Evolutionary conservation across 2,113 vertebrate species (phyloP), one percentile per base, ranked within the genome.

Genomic region (Ornithorhynchus anatinus): DNA sequence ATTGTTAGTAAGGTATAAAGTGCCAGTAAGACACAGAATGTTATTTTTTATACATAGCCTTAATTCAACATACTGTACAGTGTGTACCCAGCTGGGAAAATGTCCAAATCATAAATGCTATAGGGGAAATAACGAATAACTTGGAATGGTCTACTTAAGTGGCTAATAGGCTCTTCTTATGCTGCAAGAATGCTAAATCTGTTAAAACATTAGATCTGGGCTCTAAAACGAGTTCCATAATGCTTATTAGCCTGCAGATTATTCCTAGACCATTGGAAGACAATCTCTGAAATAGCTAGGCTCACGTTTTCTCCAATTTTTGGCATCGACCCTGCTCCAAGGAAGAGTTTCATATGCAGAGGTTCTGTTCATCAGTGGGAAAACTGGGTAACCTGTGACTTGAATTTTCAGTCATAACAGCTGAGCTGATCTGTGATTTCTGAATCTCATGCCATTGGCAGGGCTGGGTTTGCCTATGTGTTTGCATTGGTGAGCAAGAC

Each of bases 361-460:
- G 77, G 62, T 77, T 58, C 77, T 43, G 85, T 44, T 64, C 84
- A 44, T 58, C 71, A 66, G 77, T 63, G 78, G 5, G 81, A 79
- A 80, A 84, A 84, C 82, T 62, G 82, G 89, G 77, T 73, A 77
- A 39, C 80, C 77, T 79, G 79, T 32, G 73, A 84, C 72, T 66
- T 23, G 29, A 86, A 79, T 86, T 89, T 86, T 87, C 72, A 81
- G 85, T 80, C 69, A 57, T 57, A 79, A 84, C 87, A 88, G 86
- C 87, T 86, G 87, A 86, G 71, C 67, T 42, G 77, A 84, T 77
- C 85, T 86, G 86, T 61, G 84, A 88, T 82, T 88, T 75, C 64
- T 84, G 65, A 74, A 67, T 2, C 36, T 54, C 27, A 59, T 84
- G 89, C 91, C 89, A 91, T 62, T 39, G 53, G 12, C 54, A 62